Conservation (phyloP, 2,888 invertebrate genomes). For the Dynastes grantii region DNA sequence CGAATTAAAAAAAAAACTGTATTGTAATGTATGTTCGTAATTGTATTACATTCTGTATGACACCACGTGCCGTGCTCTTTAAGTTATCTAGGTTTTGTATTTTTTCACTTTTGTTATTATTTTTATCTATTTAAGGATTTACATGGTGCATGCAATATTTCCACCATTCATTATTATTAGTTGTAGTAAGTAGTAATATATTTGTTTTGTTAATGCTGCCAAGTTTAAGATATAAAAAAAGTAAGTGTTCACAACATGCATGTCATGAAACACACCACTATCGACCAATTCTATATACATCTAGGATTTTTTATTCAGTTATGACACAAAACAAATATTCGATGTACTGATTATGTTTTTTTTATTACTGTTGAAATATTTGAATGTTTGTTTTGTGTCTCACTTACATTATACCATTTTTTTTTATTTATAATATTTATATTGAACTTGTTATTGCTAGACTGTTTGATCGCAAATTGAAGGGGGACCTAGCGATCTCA, state of each 20-base stretch:
- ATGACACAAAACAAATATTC: constrained; percentile 45
- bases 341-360: constrained; percentile 41
- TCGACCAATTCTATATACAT: constrained; percentile 56
- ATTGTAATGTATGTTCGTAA: constrained; percentile 58
- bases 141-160: constrained; percentile 71
- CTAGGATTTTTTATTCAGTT: constrained; percentile 56
- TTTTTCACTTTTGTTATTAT: constrained; percentile 65
- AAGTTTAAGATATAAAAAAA: constrained; percentile 69
- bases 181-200: constrained; percentile 68
- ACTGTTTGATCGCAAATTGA: constrained; percentile 54
- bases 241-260: constrained; percentile 54
- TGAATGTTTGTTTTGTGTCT: constrained; percentile 51
- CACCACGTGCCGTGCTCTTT: constrained; percentile 67
- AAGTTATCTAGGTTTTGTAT: constrained; percentile 61
- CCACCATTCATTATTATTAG: constrained; percentile 66
- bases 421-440: constrained; percentile 53
- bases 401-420: constrained; percentile 52
- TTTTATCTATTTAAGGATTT: constrained; percentile 62
- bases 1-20: constrained; percentile 55
- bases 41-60: constrained; percentile 63
- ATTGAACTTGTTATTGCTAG: constrained; percentile 53
- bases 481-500: constrained; percentile 68
- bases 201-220: constrained; percentile 72
- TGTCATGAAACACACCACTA: constrained; percentile 53
- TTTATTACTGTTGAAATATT: constrained; percentile 52